These are phyloP conservation scores for Scaptodrosophila latifasciaeformis DNA, from an alignment of 2,888 invertebrate genomes.

Conservation along the genomic window DNA sequence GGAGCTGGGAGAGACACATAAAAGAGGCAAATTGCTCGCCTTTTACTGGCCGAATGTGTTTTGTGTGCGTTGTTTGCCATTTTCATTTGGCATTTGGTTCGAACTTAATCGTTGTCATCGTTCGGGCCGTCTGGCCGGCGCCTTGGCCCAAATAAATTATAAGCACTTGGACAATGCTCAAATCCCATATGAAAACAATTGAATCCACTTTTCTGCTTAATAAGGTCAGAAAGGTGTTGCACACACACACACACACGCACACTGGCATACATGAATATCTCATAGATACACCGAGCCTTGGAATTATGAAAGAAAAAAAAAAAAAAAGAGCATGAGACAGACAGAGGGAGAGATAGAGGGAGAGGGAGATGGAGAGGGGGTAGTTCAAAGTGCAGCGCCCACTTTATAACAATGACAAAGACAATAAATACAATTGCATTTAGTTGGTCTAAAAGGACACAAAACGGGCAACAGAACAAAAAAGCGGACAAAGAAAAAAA, in stretches of 20 bases:
- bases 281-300: slow-evolving; percentile 45
- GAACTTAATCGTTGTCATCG: too few relatives aligned
- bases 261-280: too few relatives aligned
- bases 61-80: too few relatives aligned
- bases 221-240: slow-evolving; percentile 56
- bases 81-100: too few relatives aligned
- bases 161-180: slow-evolving; percentile 7
- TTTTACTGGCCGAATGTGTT: too few relatives aligned
- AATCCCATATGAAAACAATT: slow-evolving; percentile 7
- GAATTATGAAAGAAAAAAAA: slow-evolving; percentile 58
- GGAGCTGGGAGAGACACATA: not conserved
- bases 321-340: slow-evolving; percentile 25
- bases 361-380: too few relatives aligned
- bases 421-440: slow-evolving; percentile 45
- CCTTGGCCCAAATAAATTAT: slow-evolving; percentile 57
- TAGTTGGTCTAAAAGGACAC: slow-evolving; percentile 27
- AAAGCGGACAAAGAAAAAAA: slow-evolving; percentile 25
- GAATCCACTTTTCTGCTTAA: slow-evolving; percentile 56
- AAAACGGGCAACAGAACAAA: slow-evolving; percentile 9
- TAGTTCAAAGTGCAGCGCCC: slow-evolving; percentile 58
- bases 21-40: too few relatives aligned
- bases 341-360: too few relatives aligned
- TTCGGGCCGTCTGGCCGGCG: slow-evolving; percentile 46
- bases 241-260: too few relatives aligned
- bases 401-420: slow-evolving; percentile 25